A percentile compares a stretch with the other conserved stretches of the same genome.
These are phyloP conservation scores for Syngnathus rostellatus DNA, from an alignment of 2,797 vertebrate species.

Conservation along the genomic window DNA sequence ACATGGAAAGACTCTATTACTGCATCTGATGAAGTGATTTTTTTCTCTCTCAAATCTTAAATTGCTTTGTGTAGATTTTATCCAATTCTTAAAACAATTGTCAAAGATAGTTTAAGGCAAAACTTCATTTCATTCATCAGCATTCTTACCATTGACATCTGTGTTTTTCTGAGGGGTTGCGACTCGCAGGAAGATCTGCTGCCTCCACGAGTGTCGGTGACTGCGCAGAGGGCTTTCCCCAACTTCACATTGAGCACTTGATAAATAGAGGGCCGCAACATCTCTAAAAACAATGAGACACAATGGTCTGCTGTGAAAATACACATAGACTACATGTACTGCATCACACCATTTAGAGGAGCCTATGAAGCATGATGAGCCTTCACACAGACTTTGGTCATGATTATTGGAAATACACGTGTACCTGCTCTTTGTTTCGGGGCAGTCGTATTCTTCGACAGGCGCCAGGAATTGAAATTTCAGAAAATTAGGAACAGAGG, in stretches of 20 bases:
- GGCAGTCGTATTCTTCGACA: constrained; percentile 86
- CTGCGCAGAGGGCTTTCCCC: constrained; percentile 73
- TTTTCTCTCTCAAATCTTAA: too few relatives aligned
- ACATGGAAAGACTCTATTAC: constrained; percentile 25
- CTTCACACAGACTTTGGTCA: not conserved
- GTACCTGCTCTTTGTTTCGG: constrained; percentile 83
- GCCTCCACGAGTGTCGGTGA: constrained; percentile 91
- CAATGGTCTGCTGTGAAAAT: not conserved
- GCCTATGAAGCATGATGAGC: not conserved
- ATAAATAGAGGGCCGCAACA: constrained; percentile 71
- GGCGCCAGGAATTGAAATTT: constrained; percentile 99
- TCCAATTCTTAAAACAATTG: not conserved
- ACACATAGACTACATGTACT: not conserved
- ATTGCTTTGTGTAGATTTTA: not conserved
- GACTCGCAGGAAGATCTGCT: constrained; percentile 95
- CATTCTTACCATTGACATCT: constrained; percentile 65
- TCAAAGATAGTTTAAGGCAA: not conserved
- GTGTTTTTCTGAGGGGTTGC: constrained; percentile 90
- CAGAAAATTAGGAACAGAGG: constrained; percentile 99
- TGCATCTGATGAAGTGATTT: constrained; percentile 10
- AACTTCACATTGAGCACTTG: constrained; percentile 37
- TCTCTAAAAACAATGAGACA: constrained; percentile 68
- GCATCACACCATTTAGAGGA: not conserved
- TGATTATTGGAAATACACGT: constrained; percentile 18
- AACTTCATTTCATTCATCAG: not conserved